These are phyloP conservation scores for Micromys minutus DNA, from an alignment of 2,113 vertebrate genomes.

Conservation along the genomic window DNA sequence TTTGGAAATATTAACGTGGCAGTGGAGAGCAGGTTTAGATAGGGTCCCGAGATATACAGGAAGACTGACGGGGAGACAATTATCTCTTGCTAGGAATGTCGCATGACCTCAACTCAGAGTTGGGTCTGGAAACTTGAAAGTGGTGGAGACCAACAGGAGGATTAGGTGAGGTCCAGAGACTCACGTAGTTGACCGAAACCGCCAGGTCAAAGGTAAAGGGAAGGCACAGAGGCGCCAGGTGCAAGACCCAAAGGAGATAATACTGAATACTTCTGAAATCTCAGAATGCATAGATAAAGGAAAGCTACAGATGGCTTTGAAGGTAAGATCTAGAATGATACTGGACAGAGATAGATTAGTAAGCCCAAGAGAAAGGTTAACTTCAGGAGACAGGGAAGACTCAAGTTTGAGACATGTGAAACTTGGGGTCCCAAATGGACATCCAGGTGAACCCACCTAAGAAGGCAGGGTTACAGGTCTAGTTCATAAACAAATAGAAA, in stretches of 20 bases:
- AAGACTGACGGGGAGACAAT: background rate
- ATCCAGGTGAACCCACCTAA: background rate
- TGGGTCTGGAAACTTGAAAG: constrained; percentile 33
- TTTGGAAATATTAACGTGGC: constrained; percentile 15
- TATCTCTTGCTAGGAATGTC: background rate
- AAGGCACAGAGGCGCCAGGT: background rate
- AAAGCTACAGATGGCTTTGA: constrained; percentile 6
- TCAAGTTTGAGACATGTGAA: background rate
- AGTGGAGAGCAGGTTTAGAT: background rate
- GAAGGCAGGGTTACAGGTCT: background rate
- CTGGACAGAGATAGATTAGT: background rate
- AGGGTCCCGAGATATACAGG: background rate
- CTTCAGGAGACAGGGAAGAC: background rate
- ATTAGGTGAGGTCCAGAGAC: background rate
- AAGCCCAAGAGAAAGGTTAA: background rate
- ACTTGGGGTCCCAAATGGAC: background rate
- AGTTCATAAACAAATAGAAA: background rate
- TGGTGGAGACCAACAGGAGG: background rate
- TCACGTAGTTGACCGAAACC: background rate
- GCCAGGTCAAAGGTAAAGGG: background rate
- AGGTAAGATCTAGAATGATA: constrained; percentile 17
- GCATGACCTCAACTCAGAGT: background rate
- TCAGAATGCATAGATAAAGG: background rate
- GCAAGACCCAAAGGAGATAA: background rate
- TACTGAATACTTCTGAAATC: background rate